Percentiles rank a stretch among this genome's conserved stretches.
Evolutionary conservation across 2,113 vertebrate genomes (phyloP).

Genomic region (Delphinus delphis): DNA sequence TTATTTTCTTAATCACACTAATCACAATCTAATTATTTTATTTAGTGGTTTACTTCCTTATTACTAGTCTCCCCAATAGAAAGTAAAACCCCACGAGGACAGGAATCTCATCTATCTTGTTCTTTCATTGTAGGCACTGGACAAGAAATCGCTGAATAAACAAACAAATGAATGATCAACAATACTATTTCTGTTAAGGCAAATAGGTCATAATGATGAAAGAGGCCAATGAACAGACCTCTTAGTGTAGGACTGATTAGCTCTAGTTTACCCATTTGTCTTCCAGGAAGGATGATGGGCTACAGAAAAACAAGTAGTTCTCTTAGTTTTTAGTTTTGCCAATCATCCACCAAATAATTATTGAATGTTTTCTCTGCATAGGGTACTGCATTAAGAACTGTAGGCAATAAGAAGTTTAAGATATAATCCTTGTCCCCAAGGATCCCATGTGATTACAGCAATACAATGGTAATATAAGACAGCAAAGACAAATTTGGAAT

Average conservation of each 20-base stretch:
- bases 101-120: neutral
- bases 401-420: neutral
- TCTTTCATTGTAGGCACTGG: neutral
- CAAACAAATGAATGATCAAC: neutral
- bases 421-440: neutral
- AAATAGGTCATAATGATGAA: constrained; percentile 10
- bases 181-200: constrained; percentile 2
- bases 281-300: neutral
- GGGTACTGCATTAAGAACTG: neutral
- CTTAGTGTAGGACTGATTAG: neutral
- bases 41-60: constrained; percentile 37
- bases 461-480: neutral
- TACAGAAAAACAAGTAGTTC: neutral
- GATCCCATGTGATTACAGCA: neutral
- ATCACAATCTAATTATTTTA: constrained; percentile 11
- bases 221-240: neutral
- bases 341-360: neutral
- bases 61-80: neutral
- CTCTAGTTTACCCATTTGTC: constrained; percentile 21
- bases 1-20: constrained; percentile 33
- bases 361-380: neutral
- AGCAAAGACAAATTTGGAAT: neutral
- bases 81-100: neutral
- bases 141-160: constrained; percentile 14
- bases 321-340: neutral